Conservation (phyloP, 1,140 invertebrate genomes). For the Tenebrio molitor region DNA sequence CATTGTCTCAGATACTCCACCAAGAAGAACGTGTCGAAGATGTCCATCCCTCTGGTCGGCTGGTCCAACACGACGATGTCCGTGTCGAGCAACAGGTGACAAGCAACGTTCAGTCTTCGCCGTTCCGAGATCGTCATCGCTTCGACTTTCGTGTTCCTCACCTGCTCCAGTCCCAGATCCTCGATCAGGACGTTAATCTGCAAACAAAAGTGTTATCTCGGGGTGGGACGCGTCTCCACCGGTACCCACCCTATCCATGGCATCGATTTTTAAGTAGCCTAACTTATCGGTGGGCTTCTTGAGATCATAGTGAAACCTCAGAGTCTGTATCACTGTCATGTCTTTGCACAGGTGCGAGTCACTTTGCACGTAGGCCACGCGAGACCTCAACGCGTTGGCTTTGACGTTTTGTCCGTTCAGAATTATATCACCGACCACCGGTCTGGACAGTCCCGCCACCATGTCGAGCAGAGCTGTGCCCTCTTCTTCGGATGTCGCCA, state of each 20-base stretch:
- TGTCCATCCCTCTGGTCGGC: constrained; percentile 93
- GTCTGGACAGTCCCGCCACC: constrained; percentile 79
- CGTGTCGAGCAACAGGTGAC: constrained; percentile 86
- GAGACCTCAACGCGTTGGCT: constrained; percentile 75
- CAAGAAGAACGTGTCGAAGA: constrained; percentile 96
- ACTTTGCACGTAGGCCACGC: constrained; percentile 76
- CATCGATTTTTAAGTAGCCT: constrained; percentile 72
- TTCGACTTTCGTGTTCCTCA: constrained; percentile 82
- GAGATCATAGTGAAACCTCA: constrained; percentile 84
- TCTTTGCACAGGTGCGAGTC: constrained; percentile 73
- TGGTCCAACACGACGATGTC: constrained; percentile 90
- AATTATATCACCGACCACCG: constrained; percentile 83
- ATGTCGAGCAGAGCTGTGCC: constrained; percentile 87
- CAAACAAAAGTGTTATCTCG: constrained; percentile 54
- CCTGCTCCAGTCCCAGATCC: constrained; percentile 90
- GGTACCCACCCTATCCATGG: constrained; percentile 74
- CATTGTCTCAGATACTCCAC: constrained; percentile 95
- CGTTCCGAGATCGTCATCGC: constrained; percentile 89
- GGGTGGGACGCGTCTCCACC: too few relatives aligned
- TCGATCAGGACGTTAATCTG: constrained; percentile 89
- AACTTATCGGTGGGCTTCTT: constrained; percentile 72
- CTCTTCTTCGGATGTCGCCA: constrained; percentile 87
- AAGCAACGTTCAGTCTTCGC: constrained; percentile 87
- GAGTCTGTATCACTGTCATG: constrained; percentile 86
- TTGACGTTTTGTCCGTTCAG: constrained; percentile 88